Base-by-base conservation (phyloP, 2,797 vertebrate genomes). In the Sebastes elongatus region DNA sequence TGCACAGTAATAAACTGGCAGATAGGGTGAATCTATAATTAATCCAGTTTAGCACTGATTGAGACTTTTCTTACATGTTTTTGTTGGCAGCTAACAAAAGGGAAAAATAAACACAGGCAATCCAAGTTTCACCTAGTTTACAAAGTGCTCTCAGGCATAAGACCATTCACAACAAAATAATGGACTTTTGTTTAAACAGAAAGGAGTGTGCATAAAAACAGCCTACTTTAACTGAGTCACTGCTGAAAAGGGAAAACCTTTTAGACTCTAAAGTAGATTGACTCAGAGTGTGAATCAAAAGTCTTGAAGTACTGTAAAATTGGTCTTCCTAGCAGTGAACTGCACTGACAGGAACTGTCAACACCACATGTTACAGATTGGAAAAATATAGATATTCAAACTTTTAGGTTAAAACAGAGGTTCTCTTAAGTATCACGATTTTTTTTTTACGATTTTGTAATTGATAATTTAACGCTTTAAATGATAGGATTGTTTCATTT, bases 111-210 rank as follows among this genome's bases (percentile, higher is more conserved):
- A 18, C 60, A 23, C 7, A 55, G 18, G 46, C 27, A 38, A 49
- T 68, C 13, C 28, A 49, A 71, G 22, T 72, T 55, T 75, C 62
- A 61, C 9, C 52, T 60, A n/a, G 42, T 84, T 81, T 63, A 59
- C 55, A 69, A 61, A 67, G 18, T 27, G 18, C 46, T 57, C 28
- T 74, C 9, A 55, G 22, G 46, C 18, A 71, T 10, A 42, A 14
- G 11, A 38, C 10, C 73, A 52, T n/a, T 20, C 33, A 64, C n/a
- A 20, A 66, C 6, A 23, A 79, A 64, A 53, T 20, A 7, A 33
- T 61, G 3, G 14, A 23, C 42, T 27, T 35, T 25, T 35, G 23
- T 30, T 83, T 28, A 14, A 49, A 67, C n/a, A 18, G 9, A 56
- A 33, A 35, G 13, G 14, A 32, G 10, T 2, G 6, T 63, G 22